phyloP scores from a whole-genome alignment of 2,888 invertebrate genomes.

The Drosophila affinis region DNA sequence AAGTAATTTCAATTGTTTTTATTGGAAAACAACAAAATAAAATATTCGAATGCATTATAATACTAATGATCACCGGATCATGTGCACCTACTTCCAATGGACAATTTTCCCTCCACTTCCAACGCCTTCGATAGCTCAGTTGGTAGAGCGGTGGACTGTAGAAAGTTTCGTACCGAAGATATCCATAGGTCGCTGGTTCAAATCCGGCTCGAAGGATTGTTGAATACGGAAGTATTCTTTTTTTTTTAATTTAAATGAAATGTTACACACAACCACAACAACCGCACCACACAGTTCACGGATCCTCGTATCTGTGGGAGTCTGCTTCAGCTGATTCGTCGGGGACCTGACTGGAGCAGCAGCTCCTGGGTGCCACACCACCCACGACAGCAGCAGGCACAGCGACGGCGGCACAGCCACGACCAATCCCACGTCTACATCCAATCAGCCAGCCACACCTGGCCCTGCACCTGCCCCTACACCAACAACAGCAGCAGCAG shows the following conservation, averaged over 20 bases:
- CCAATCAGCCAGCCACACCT: background rate
- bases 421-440: constrained; percentile 81
- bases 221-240: background rate
- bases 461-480: constrained; percentile 14
- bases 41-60: background rate
- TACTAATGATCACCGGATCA: no score
- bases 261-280: no score
- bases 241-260: no score
- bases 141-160: constrained; percentile 78
- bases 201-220: background rate
- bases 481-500: constrained; percentile 37
- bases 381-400: no score
- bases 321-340: no score
- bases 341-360: no score
- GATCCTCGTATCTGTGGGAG: no score
- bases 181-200: constrained; percentile 1
- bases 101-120: background rate
- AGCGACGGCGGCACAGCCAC: no score
- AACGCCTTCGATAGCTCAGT: constrained; percentile 76
- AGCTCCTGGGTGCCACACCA: no score
- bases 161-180: constrained; percentile 17
- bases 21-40: background rate
- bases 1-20: background rate
- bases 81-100: background rate
- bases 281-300: no score